phyloP scores from a whole-genome alignment of 2,888 invertebrate species.

The Dynastes maya region DNA sequence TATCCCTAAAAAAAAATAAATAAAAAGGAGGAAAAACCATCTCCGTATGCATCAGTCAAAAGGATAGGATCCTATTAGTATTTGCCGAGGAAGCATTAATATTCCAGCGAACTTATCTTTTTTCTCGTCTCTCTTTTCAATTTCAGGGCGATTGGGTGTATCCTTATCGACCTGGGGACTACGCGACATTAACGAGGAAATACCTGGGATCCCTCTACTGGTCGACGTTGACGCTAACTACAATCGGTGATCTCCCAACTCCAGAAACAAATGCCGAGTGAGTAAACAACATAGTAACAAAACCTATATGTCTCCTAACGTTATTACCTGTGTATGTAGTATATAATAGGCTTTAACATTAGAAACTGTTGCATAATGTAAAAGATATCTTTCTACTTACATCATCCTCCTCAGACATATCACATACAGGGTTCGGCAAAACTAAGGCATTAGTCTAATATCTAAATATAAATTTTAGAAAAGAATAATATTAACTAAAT shows the following conservation, averaged over 20 bases:
- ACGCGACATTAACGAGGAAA: slow-evolving; percentile 91
- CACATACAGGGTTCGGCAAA: too few species aligned
- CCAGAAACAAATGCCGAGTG: slow-evolving; percentile 97
- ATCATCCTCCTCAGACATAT: too few species aligned
- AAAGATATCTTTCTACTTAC: too few species aligned
- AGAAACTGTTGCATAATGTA: too few species aligned
- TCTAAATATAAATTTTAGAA: too few species aligned
- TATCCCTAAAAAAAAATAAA: too few species aligned
- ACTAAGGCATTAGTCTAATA: too few species aligned
- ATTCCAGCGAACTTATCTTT: neutral
- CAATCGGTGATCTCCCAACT: slow-evolving; percentile 95
- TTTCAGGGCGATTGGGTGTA: slow-evolving; percentile 90
- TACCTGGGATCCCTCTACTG: slow-evolving; percentile 96
- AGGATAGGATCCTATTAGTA: too few species aligned
- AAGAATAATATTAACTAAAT: too few species aligned
- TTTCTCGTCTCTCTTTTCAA: neutral
- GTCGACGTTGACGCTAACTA: slow-evolving; percentile 96
- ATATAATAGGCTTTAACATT: too few species aligned
- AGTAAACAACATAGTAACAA: slow-evolving; percentile 71
- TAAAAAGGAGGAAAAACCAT: too few species aligned
- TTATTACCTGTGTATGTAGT: neutral
- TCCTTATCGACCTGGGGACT: slow-evolving; percentile 89
- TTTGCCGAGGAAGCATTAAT: neutral
- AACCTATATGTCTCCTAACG: neutral
- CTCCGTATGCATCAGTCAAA: too few species aligned